A percentile compares a stretch with the other conserved stretches of the same genome.
phyloP scores from a whole-genome alignment of 2,113 vertebrate species.

The Prietella phreatophila region DNA sequence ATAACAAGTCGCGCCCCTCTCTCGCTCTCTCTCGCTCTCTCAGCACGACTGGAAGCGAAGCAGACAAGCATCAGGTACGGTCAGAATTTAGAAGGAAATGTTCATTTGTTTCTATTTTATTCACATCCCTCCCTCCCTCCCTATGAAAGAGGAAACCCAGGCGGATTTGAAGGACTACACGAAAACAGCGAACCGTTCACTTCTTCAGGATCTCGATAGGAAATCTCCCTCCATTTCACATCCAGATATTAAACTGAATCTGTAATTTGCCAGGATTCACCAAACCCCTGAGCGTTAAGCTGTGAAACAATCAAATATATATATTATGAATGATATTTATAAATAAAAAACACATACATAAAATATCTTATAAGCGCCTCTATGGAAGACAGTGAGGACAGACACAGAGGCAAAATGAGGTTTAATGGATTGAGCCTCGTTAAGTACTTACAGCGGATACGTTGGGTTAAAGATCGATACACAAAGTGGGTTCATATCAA shows the following conservation, averaged over 20 bases:
- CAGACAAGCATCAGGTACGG: background rate
- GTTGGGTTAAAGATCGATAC: constrained; percentile 24
- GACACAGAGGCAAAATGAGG: constrained; percentile 29
- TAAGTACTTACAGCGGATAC: constrained; percentile 13
- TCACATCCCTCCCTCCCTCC: background rate
- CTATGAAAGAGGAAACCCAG: background rate
- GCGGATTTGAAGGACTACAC: background rate
- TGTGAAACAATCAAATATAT: constrained; percentile 38
- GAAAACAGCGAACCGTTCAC: background rate
- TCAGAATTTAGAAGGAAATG: background rate
- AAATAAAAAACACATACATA: too few species aligned
- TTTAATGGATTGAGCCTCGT: constrained; percentile 7
- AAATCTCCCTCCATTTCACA: background rate
- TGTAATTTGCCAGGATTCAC: background rate
- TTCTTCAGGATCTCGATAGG: background rate
- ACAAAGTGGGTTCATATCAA: constrained; percentile 29
- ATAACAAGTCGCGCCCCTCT: background rate
- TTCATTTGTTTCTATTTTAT: background rate
- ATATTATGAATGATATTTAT: too few species aligned
- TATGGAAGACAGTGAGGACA: constrained; percentile 4
- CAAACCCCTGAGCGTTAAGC: constrained; percentile 4
- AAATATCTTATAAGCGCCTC: background rate
- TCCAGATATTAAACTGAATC: background rate
- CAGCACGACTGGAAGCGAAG: background rate
- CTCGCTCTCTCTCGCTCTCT: background rate